phyloP scores from a whole-genome alignment of 1,140 invertebrate species.

The Asbolus verrucosus region DNA sequence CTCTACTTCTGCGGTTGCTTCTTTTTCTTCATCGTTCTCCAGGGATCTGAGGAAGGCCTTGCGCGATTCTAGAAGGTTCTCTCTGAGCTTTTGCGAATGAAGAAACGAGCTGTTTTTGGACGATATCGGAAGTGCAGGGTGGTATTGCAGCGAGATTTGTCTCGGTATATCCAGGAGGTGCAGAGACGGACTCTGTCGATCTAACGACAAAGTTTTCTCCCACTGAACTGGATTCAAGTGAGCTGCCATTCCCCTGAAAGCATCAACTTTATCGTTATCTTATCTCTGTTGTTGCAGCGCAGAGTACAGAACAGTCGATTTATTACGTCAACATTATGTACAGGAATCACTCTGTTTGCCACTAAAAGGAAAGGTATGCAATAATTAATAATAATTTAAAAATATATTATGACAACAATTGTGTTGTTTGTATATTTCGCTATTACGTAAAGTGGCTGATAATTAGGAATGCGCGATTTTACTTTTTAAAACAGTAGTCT shows the following conservation, averaged over 20 bases:
- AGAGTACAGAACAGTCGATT: too few relatives aligned
- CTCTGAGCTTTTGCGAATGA: constrained; percentile 50
- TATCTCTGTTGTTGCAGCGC: constrained; percentile 13
- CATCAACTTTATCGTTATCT: neutral
- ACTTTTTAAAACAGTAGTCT: too few relatives aligned
- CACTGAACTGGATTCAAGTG: constrained; percentile 52
- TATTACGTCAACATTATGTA: neutral
- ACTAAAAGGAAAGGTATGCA: constrained; percentile 15
- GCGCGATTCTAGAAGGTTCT: constrained; percentile 53
- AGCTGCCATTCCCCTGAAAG: constrained; percentile 49
- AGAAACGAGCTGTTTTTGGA: constrained; percentile 52
- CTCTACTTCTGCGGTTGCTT: constrained; percentile 13
- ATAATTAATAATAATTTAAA: constrained; percentile 5
- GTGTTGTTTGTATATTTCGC: constrained; percentile 3
- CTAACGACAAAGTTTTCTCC: constrained; percentile 49
- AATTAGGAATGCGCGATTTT: too few relatives aligned
- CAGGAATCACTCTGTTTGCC: too few relatives aligned
- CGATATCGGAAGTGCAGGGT: constrained; percentile 37
- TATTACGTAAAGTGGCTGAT: constrained; percentile 5
- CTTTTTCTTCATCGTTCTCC: constrained; percentile 45
- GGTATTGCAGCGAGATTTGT: too few relatives aligned
- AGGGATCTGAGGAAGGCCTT: constrained; percentile 52
- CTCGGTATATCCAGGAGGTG: too few relatives aligned
- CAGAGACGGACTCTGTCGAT: too few relatives aligned
- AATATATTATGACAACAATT: constrained; percentile 36